These are phyloP conservation scores for Lottia gigantea DNA, from an alignment of 2,888 invertebrate species.

Conservation along the genomic window DNA sequence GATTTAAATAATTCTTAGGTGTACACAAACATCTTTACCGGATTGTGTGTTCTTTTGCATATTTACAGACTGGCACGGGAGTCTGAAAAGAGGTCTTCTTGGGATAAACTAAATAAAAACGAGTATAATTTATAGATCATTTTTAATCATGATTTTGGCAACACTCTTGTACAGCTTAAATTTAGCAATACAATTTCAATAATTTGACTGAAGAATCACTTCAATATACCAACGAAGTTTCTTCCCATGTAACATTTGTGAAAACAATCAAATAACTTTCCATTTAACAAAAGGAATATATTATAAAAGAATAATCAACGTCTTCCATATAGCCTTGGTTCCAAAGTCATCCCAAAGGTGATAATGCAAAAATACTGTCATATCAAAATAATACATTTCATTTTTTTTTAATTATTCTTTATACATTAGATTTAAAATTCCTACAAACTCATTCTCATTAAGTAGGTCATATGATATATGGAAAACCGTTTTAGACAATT, in stretches of 20 bases:
- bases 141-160: slow-evolving; percentile 48
- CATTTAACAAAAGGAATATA: slow-evolving; percentile 21
- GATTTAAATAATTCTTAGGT: no score
- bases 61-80: no score
- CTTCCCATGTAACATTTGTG: slow-evolving; percentile 13
- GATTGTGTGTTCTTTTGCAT: no score
- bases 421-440: no score
- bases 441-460: no score
- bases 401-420: no score
- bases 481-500: no score
- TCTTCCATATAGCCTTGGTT: slow-evolving; percentile 11
- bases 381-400: slow-evolving; percentile 16
- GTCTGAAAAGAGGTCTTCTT: no score
- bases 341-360: slow-evolving; percentile 14
- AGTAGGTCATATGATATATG: no score
- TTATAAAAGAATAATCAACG: slow-evolving; percentile 21
- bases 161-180: slow-evolving; percentile 48
- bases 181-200: slow-evolving; percentile 22
- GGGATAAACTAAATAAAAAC: no score
- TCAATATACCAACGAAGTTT: slow-evolving; percentile 17
- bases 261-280: slow-evolving; percentile 23
- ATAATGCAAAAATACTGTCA: slow-evolving; percentile 17
- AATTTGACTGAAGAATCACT: slow-evolving; percentile 11
- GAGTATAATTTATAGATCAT: slow-evolving; percentile 15
- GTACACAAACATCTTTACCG: no score